Base-by-base conservation (phyloP, 1,140 invertebrate genomes). In the Drosophila littoralis region DNA sequence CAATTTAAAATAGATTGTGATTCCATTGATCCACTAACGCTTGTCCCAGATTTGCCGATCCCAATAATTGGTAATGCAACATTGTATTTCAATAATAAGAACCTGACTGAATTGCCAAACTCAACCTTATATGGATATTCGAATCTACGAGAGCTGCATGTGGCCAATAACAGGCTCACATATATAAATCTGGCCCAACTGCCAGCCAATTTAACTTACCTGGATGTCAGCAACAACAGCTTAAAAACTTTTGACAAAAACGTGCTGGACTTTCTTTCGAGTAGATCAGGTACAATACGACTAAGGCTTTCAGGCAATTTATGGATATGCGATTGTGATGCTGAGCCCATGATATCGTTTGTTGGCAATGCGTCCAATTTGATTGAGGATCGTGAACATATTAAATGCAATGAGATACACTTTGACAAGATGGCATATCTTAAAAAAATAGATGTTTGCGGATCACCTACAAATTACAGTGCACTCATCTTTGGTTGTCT, bases 111-210 rank as follows among this genome's bases (percentile, higher is more conserved):
- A 10, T 45, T 59, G 12, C 57, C 57, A 7, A 59, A 59, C 32
- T 33, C 57, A 13, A 45, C 42, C 7, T 15, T 59, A 45, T 45
- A 59, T 45, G 57, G 57, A 15, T 59, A 59, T 15, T 45, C 22
- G 8, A 33, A 59, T 33, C 7, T 59, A 2, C n/a, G 13, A 3
- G 42, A 59, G 33, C 42, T 59, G 4, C 42, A 45, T 35, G 4
- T 59, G n/a, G 13, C 12, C n/a, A 59, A 46, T 7, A 60, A 60
- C 15, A 17, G 22, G 6, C 6, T 60, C 1, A 15, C 57, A 3
- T 7, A 36, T 46, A 5, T 46, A 46, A 60, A 0, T 35, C 1
- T 46, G 6, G 13, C 32, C 6, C 28, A 60, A 36, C 12, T 60
- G 2, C 58, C 43, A 17, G 8, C 28, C 1, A 35, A 60, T 9